Evolutionary conservation across 2,888 invertebrate genomes (phyloP), one percentile per base, ranked within the genome.

Genomic region (Cheilosia vernalis): DNA sequence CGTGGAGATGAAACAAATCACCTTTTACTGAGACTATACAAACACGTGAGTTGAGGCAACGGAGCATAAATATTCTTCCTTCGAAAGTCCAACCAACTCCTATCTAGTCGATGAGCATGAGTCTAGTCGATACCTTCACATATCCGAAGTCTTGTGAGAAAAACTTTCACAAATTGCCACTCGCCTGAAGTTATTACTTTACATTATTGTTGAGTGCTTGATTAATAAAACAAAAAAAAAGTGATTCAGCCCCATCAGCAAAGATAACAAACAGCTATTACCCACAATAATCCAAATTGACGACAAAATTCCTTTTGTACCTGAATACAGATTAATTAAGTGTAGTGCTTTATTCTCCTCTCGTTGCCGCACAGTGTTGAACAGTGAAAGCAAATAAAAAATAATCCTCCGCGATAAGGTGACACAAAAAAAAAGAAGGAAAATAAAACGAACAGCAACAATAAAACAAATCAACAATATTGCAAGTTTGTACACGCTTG

Each of bases 1-100:
- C 80, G 74, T 76, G 80, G 73, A 87, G 85, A 87, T 87, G 86
- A 87, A 87, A 85, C 78, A 67, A 42, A 60, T 64, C 44, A 55
- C 9, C 30, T 33, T 17, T 21, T 19, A 64, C 40, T 30, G 69
- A 58, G 27, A 30, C 30, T 17, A 13, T 6, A 51, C 10, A 40
- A 40, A 19, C n/a, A 33, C 17, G 33, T 33, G 13, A 44, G 27
- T 53, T 15, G 49, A 69, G 51, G 63, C 55, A 63, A 55, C 55
- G 53, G 13, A 30, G 9, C 61, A 47, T 47, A 58, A 66, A 67
- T 67, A 76, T 60, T 60, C 66, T 67, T 49, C 19, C n/a, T 30
- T 13, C 17, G 24, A 30, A 17, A 64, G 56, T 17, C 15, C 44
- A 30, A 33, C 33, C 47, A 19, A 15, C 47, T 21, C 33, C 51